Evolutionary conservation across 2,797 vertebrate genomes (phyloP).

Genomic region (Sciurus carolinensis): DNA sequence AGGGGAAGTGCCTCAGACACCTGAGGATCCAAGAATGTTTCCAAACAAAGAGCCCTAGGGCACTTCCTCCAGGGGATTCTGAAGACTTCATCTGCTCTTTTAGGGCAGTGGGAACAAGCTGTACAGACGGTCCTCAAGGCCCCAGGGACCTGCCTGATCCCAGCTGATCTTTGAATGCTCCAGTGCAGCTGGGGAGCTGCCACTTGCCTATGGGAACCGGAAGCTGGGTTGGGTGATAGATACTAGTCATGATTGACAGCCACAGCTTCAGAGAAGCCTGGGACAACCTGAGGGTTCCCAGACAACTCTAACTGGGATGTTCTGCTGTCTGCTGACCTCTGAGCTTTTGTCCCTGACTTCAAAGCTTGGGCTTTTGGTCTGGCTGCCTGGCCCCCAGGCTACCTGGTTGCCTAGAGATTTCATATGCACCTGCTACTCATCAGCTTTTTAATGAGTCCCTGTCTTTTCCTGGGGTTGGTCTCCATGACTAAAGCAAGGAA

Average conservation of each 20-base stretch:
- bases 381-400: neutral
- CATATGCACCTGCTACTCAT: neutral
- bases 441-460: neutral
- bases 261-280: neutral
- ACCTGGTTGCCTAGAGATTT: neutral
- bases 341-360: neutral
- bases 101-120: slow-evolving; percentile 46
- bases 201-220: neutral
- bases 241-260: neutral
- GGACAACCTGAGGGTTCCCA: neutral
- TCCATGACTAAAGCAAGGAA: slow-evolving; percentile 30
- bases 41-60: slow-evolving; percentile 80
- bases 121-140: neutral
- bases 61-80: slow-evolving; percentile 65
- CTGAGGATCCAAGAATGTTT: slow-evolving; percentile 79
- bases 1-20: slow-evolving; percentile 73
- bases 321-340: neutral
- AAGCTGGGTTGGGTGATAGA: neutral
- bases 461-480: neutral
- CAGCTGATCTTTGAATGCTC: slow-evolving; percentile 75
- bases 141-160: slow-evolving; percentile 64
- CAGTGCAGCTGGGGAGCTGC: neutral
- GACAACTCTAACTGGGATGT: neutral
- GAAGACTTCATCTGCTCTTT: slow-evolving; percentile 60
- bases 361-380: slow-evolving; percentile 1